Evolutionary conservation across 2,888 invertebrate genomes (phyloP).

Genomic region (Eustalomyia histrio): DNA sequence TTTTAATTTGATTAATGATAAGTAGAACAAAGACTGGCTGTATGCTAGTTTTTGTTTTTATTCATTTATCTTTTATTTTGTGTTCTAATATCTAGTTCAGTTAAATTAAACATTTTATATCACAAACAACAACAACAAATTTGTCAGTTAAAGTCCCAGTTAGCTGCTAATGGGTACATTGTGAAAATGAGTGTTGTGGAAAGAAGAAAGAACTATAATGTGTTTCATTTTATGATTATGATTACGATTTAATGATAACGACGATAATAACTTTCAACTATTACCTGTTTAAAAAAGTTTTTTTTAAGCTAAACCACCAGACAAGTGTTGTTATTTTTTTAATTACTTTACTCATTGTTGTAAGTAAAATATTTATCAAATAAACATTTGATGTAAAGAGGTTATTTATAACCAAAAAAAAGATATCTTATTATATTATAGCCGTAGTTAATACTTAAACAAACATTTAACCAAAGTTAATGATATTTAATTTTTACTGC

Average conservation of each 20-base stretch:
- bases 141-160: too few species aligned
- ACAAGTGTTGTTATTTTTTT: background rate
- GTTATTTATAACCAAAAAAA: background rate
- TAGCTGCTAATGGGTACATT: too few species aligned
- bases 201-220: slow-evolving; percentile 23
- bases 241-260: slow-evolving; percentile 39
- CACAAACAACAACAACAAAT: too few species aligned
- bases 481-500: too few species aligned
- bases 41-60: slow-evolving; percentile 15
- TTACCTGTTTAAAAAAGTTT: background rate
- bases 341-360: background rate
- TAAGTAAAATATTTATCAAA: background rate
- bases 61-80: background rate
- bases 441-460: background rate
- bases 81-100: background rate
- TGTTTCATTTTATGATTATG: slow-evolving; percentile 51
- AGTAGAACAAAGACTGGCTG: slow-evolving; percentile 56
- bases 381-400: background rate
- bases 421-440: background rate
- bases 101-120: too few species aligned
- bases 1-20: slow-evolving; percentile 66
- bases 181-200: too few species aligned
- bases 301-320: background rate
- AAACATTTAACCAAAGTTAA: too few species aligned
- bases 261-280: slow-evolving; percentile 60